Percentiles rank a stretch among this genome's conserved stretches.
phyloP scores from a whole-genome alignment of 2,797 vertebrate species.

The Pagetopsis macropterus region DNA sequence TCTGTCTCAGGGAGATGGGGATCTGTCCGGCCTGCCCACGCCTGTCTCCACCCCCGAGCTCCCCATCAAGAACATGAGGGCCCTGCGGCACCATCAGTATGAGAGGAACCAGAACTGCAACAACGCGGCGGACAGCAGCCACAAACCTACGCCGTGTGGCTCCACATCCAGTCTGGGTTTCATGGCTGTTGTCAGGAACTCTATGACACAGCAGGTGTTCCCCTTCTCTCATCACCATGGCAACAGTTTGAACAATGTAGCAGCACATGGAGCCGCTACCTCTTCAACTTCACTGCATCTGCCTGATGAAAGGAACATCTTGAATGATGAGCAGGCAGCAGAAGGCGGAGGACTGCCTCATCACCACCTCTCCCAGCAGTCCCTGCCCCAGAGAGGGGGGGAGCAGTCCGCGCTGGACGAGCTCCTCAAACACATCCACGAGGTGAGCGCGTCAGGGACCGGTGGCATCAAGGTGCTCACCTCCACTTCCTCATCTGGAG shows the following conservation, averaged over 20 bases:
- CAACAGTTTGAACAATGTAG: slow-evolving; percentile 61
- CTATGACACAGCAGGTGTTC: slow-evolving; percentile 68
- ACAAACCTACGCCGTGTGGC: slow-evolving; percentile 39
- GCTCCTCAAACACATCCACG: slow-evolving; percentile 86
- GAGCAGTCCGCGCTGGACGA: slow-evolving; percentile 88
- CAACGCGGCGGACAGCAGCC: slow-evolving; percentile 74
- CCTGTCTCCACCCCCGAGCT: slow-evolving; percentile 87
- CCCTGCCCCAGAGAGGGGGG: slow-evolving; percentile 76
- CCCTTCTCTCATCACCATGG: slow-evolving; percentile 66
- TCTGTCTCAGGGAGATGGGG: slow-evolving; percentile 72
- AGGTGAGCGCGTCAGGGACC: slow-evolving; percentile 72
- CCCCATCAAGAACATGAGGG: slow-evolving; percentile 82
- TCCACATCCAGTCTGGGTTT: slow-evolving; percentile 52
- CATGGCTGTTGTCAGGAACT: slow-evolving; percentile 58
- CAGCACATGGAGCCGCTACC: slow-evolving; percentile 26
- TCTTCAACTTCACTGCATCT: slow-evolving; percentile 63
- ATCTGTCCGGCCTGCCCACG: slow-evolving; percentile 86
- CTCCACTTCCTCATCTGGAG: slow-evolving; percentile 69
- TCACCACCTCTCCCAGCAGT: slow-evolving; percentile 74
- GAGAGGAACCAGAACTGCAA: slow-evolving; percentile 86
- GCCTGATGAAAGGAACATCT: slow-evolving; percentile 70
- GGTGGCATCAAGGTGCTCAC: slow-evolving; percentile 78
- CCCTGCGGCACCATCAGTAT: slow-evolving; percentile 76
- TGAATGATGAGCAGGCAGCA: slow-evolving; percentile 62
- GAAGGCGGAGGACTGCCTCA: background rate